A percentile compares a stretch with the other conserved stretches of the same genome.
Conservation (phyloP, 2,113 vertebrate genomes). For the Helogale parvula region DNA sequence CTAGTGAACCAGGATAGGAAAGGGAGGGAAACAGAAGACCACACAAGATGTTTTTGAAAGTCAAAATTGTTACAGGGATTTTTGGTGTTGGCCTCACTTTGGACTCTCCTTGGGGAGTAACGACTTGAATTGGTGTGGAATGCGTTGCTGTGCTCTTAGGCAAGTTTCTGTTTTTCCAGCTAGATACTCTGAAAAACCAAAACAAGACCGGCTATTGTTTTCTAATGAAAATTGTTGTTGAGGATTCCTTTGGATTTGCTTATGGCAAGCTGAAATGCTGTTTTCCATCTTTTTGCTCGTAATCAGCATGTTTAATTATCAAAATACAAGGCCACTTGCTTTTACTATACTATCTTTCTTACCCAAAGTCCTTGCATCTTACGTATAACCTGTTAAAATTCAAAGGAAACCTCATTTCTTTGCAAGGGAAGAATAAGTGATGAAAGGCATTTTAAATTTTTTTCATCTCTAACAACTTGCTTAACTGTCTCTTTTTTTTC, state of each 20-base stretch:
- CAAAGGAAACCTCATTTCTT: neutral
- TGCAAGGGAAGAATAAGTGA: neutral
- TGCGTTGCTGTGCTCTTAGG: neutral
- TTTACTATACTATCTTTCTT: slow-evolving; percentile 21
- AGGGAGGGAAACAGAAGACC: neutral
- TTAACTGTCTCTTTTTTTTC: neutral
- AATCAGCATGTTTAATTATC: neutral
- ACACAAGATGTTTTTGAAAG: neutral
- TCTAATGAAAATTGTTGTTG: neutral
- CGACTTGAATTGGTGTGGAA: neutral
- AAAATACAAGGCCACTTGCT: neutral
- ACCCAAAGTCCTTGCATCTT: neutral
- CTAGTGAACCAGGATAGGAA: neutral
- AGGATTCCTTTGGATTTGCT: slow-evolving; percentile 4
- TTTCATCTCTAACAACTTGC: neutral
- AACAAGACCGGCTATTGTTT: neutral
- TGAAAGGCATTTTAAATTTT: neutral
- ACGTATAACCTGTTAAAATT: neutral
- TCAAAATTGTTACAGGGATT: neutral
- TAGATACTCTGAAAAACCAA: neutral
- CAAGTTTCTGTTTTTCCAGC: neutral
- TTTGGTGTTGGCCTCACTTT: slow-evolving; percentile 4
- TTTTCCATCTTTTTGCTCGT: neutral
- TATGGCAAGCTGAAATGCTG: neutral
- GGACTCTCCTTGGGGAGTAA: slow-evolving; percentile 9